phyloP scores from a whole-genome alignment of 2,113 vertebrate species.

The Callipepla californica region DNA sequence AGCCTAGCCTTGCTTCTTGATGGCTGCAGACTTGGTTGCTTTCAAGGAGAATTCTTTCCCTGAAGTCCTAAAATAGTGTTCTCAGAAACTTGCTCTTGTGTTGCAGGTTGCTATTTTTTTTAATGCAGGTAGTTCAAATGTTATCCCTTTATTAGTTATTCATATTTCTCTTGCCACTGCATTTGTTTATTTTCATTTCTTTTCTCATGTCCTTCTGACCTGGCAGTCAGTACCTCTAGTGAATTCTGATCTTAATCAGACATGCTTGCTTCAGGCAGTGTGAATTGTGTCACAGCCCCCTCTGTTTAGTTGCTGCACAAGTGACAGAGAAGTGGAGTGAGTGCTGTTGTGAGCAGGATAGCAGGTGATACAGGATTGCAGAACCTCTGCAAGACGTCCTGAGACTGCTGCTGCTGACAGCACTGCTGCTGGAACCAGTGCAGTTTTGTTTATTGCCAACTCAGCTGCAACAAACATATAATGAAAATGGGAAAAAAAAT shows the following conservation, averaged over 20 bases:
- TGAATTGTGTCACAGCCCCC: neutral
- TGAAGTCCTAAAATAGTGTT: neutral
- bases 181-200: neutral
- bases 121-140: neutral
- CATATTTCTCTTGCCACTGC: neutral
- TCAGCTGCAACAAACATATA: rapidly evolving
- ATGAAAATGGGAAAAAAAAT: neutral
- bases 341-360: rapidly evolving
- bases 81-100: neutral
- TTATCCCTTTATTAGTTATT: neutral
- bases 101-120: neutral
- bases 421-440: neutral
- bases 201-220: rapidly evolving
- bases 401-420: neutral
- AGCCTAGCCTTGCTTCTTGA: neutral
- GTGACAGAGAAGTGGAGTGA: neutral
- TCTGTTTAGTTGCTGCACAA: neutral
- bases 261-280: neutral
- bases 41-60: neutral
- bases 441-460: neutral
- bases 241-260: neutral
- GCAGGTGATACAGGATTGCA: no score
- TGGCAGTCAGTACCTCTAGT: neutral
- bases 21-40: neutral
- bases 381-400: rapidly evolving